phyloP scores from a whole-genome alignment of 2,113 vertebrate genomes.

The Micronycteris hirsuta region DNA sequence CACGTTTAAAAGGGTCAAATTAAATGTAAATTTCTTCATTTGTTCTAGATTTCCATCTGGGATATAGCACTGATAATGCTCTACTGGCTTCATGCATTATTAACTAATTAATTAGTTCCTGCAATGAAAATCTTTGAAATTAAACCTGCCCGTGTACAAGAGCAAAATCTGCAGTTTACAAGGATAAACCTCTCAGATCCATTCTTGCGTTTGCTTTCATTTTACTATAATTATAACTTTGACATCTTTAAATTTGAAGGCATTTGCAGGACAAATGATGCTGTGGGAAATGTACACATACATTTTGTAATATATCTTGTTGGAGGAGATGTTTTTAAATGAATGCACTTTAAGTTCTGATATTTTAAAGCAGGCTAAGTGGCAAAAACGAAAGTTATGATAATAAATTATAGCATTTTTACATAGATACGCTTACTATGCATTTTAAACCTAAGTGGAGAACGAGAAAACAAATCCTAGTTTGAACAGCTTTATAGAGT shows the following conservation, averaged over 20 bases:
- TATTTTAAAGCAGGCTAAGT: constrained; percentile 26
- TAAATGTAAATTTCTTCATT: constrained; percentile 71
- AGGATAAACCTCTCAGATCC: constrained; percentile 68
- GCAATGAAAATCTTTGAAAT: constrained; percentile 74
- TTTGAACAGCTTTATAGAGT: not conserved
- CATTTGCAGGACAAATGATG: constrained; percentile 28
- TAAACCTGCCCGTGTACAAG: constrained; percentile 75
- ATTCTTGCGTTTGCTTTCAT: constrained; percentile 68
- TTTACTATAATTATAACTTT: constrained; percentile 77
- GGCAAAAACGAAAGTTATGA: not conserved
- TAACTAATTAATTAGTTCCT: constrained; percentile 82
- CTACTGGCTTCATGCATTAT: constrained; percentile 78
- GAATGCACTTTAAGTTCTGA: constrained; percentile 66
- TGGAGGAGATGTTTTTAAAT: constrained; percentile 51
- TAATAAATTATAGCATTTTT: not conserved
- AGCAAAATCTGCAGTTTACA: constrained; percentile 75
- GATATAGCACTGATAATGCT: constrained; percentile 70
- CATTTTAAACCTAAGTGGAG: not conserved
- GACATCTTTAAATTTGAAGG: constrained; percentile 74
- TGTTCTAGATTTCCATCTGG: constrained; percentile 72
- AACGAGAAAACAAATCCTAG: not conserved
- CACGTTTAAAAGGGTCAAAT: constrained; percentile 67
- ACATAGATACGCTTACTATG: not conserved
- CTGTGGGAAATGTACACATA: constrained; percentile 59
- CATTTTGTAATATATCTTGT: constrained; percentile 61